Base-by-base conservation (phyloP, 1,140 invertebrate genomes). In the Lycorma delicatula region DNA sequence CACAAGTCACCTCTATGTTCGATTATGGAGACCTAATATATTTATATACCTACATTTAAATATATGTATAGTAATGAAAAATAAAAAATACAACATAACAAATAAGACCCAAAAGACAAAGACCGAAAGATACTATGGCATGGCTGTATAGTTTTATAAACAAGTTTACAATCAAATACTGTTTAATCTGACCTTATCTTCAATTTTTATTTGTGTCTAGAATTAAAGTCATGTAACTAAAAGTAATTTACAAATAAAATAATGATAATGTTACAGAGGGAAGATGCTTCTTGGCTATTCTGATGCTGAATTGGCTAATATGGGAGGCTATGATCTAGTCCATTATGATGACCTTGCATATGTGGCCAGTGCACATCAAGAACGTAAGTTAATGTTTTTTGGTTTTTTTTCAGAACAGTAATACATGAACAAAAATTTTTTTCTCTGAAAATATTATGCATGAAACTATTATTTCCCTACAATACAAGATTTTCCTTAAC, bases 341-440 rank as follows among this genome's bases (percentile, higher is more conserved):
- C 93, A 98, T 76, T 96, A 93, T 66, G 93, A 97, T 70, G 97
- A 99, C 73, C 75, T 98, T 44, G 89, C 90, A 1, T 98, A 97
- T 70, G 93, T 98, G 7, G 91, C 95, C n/a, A 95, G 91, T 67
- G 96, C 96, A 48, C 97, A 99, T 76, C 92, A 97, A 81, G 94
- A 98, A 85, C 78, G 96, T 98, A 82, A 91, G 92, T 83, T 13
- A 11, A 46, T 7, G 20, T 46, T 13, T 13, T 13, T 11, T 11
- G 11, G 7, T 9, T 46, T 20, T 20, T 11, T 20, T 46, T 34
- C 31, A 34, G n/a, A 34, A 7, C 7, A 9, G 7, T 34, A n/a
- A 9, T 7, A 7, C 7, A 9, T 34, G 7, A 34, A 7, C 31
- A 34, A 9, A 34, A 34, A n/a, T 9, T 34, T 34, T 34, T 34